Evolutionary conservation across 2,888 invertebrate genomes (phyloP).

Genomic region (Caenorhabditis uteleia): DNA sequence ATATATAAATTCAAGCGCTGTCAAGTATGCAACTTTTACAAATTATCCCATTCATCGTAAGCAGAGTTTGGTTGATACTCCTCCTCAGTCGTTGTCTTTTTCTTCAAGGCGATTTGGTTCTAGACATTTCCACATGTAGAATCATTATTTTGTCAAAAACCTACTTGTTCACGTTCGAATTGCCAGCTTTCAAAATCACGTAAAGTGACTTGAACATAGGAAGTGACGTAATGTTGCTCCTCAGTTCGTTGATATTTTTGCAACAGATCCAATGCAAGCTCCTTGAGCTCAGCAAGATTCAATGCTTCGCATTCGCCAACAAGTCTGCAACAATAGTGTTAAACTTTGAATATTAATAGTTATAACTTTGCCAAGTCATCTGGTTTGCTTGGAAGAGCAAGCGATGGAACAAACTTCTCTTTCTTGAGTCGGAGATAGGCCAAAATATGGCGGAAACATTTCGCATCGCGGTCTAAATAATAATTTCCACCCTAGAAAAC

Average conservation of each 20-base stretch:
- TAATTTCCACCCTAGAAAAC: constrained; percentile 76
- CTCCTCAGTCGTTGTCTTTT: constrained; percentile 54
- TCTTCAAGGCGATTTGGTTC: constrained; percentile 58
- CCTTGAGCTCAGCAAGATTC: constrained; percentile 67
- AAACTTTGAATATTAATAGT: neutral
- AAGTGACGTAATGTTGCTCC: constrained; percentile 67
- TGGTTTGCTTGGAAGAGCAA: constrained; percentile 69
- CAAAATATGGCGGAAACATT: constrained; percentile 94
- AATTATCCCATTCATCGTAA: constrained; percentile 67
- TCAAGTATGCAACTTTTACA: constrained; percentile 49
- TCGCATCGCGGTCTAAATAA: constrained; percentile 96
- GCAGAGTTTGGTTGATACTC: constrained; percentile 56
- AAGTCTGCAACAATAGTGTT: constrained; percentile 46
- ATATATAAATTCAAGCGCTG: too few species aligned
- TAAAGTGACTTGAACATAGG: constrained; percentile 63
- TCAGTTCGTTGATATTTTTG: constrained; percentile 68
- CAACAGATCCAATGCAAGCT: constrained; percentile 64
- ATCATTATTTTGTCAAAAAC: constrained; percentile 3
- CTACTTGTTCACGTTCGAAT: constrained; percentile 65
- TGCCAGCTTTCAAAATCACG: constrained; percentile 68
- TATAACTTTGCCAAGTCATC: constrained; percentile 68
- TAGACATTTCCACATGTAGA: constrained; percentile 2
- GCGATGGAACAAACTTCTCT: constrained; percentile 64
- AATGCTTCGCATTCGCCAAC: constrained; percentile 68
- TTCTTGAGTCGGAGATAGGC: constrained; percentile 92